phyloP scores from a whole-genome alignment of 2,797 vertebrate species.

The Neoniphon sammara region DNA sequence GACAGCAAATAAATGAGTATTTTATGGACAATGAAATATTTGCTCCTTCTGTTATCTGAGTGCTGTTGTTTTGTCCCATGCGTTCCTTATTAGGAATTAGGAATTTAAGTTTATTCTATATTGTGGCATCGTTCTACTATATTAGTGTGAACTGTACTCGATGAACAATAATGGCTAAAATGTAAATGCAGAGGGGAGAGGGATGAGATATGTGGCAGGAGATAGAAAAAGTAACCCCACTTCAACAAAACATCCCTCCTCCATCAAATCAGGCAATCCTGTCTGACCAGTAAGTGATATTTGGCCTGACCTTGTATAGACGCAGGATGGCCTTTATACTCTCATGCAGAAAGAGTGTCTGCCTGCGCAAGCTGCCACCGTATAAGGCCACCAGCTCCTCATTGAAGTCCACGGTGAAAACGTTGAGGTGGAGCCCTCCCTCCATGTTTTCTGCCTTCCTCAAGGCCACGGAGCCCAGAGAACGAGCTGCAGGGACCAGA shows the following conservation, averaged over 20 bases:
- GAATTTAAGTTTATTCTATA: not conserved
- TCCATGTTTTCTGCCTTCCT: slow-evolving; percentile 93
- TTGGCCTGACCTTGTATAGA: slow-evolving; percentile 90
- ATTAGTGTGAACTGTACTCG: not conserved
- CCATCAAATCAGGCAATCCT: not conserved
- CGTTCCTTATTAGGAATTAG: not conserved
- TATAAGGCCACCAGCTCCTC: slow-evolving; percentile 97
- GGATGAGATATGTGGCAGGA: slow-evolving; percentile 5
- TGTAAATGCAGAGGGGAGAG: slow-evolving; percentile 30
- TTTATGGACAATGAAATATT: not conserved
- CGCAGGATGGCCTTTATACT: slow-evolving; percentile 94
- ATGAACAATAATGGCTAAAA: not conserved
- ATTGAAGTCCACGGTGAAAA: slow-evolving; percentile 97
- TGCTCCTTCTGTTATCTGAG: not conserved
- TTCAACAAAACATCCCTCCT: slow-evolving; percentile 14
- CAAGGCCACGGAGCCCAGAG: slow-evolving; percentile 93
- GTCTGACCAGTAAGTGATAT: slow-evolving; percentile 5
- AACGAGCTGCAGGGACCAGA: slow-evolving; percentile 84
- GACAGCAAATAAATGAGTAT: not conserved
- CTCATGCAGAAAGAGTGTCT: slow-evolving; percentile 94
- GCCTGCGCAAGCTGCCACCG: slow-evolving; percentile 91
- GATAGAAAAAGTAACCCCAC: slow-evolving; percentile 3
- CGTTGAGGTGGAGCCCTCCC: slow-evolving; percentile 91
- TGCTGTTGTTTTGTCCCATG: too few relatives aligned
- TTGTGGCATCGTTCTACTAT: not conserved